Evolutionary conservation across 2,888 invertebrate species (phyloP).

Genomic region (Neoitamus cyanurus): DNA sequence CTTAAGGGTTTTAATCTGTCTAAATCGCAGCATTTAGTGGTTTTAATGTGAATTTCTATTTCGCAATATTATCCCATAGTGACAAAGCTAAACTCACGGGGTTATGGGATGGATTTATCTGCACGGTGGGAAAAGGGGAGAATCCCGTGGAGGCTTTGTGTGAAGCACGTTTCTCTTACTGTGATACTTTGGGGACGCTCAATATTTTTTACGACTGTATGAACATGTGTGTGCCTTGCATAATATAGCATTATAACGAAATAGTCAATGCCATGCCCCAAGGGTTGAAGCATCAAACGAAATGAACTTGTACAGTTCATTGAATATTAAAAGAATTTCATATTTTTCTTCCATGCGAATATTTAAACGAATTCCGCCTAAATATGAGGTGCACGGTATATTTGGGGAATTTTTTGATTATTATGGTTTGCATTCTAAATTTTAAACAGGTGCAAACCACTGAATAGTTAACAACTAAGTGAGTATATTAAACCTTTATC

Average conservation of each 20-base stretch:
- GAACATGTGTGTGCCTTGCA: neutral
- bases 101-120: neutral
- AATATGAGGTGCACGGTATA: no score
- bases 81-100: neutral
- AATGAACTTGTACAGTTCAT: neutral
- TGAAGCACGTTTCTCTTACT: neutral
- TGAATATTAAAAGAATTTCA: neutral
- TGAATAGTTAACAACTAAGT: no score
- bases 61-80: neutral
- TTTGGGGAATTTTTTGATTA: neutral
- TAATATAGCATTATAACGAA: neutral
- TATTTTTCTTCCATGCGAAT: neutral
- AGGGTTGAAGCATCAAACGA: neutral
- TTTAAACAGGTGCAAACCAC: no score
- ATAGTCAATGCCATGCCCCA: neutral
- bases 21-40: neutral
- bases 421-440: no score
- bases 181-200: neutral
- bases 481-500: no score
- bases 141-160: neutral
- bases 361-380: neutral
- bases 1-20: neutral
- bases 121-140: neutral
- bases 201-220: neutral
- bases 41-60: neutral